Conservation (phyloP, 53 echinoderm and acorn worm species). For the Luidia sarsii region DNA sequence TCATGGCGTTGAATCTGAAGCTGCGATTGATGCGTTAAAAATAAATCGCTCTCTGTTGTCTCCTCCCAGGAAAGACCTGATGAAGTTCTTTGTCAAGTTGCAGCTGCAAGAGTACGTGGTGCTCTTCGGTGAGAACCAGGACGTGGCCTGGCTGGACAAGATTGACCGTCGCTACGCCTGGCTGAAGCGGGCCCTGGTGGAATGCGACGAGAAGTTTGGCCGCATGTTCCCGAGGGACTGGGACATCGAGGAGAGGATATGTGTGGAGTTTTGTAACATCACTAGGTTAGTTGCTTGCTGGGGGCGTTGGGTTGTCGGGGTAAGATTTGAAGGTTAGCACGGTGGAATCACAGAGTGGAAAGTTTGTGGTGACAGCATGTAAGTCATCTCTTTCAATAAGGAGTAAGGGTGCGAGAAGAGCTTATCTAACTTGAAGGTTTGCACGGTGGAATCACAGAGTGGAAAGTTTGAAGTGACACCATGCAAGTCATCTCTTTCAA, state of each 20-base stretch:
- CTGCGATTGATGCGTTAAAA: too few relatives aligned
- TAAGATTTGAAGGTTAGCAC: too few relatives aligned
- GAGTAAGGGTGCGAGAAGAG: too few relatives aligned
- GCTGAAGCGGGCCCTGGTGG: conserved; percentile 97
- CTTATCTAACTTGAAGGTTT: too few relatives aligned
- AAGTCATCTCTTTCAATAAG: too few relatives aligned
- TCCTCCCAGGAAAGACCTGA: conserved; percentile 93
- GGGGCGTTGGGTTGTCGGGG: not conserved
- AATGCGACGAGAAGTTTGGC: conserved; percentile 95
- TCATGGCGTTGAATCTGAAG: too few relatives aligned
- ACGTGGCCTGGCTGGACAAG: conserved; percentile 98
- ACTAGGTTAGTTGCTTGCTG: conserved; percentile 69
- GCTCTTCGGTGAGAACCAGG: conserved; percentile 95
- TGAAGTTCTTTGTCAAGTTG: conserved; percentile 96
- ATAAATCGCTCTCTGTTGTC: too few relatives aligned
- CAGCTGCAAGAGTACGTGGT: conserved; percentile 98
- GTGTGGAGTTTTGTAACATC: conserved; percentile 97
- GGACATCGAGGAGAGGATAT: conserved; percentile 96
- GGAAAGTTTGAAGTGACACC: too few relatives aligned
- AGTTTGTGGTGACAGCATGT: too few relatives aligned
- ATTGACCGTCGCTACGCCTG: conserved; percentile 98
- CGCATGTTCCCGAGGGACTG: conserved; percentile 90
- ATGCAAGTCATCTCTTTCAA: too few relatives aligned
- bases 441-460: too few relatives aligned
- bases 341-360: too few relatives aligned